Evolutionary conservation across 1,140 invertebrate genomes (phyloP).

Genomic region (Centruroides vittatus): DNA sequence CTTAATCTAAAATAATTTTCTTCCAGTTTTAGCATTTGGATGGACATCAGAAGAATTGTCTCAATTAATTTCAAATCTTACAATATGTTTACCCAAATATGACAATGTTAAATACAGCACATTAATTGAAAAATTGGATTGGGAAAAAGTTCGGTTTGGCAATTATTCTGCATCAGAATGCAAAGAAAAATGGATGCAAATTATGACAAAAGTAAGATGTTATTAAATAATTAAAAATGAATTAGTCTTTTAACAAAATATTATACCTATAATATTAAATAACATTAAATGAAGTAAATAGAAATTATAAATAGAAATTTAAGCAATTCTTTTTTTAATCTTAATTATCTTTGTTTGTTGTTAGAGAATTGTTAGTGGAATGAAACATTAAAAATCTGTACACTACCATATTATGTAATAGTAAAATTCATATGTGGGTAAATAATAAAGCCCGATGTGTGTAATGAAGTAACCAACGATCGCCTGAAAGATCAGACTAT

Average conservation of each 20-base stretch:
- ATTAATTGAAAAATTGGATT: conserved; percentile 20
- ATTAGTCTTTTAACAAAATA: background rate
- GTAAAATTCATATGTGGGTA: too few relatives aligned
- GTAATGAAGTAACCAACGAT: too few relatives aligned
- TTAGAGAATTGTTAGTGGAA: too few relatives aligned
- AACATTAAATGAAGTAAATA: too few relatives aligned
- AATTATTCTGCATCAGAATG: conserved; percentile 27
- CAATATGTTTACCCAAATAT: conserved; percentile 17
- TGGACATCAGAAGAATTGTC: conserved; percentile 19
- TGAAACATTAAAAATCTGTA: too few relatives aligned
- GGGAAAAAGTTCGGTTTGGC: conserved; percentile 21
- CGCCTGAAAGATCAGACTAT: too few relatives aligned
- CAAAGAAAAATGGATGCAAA: conserved; percentile 29
- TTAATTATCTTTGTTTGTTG: too few relatives aligned
- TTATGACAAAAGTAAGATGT: conserved; percentile 20
- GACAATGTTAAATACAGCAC: conserved; percentile 21
- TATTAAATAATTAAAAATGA: background rate
- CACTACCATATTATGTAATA: too few relatives aligned
- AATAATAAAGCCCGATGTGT: too few relatives aligned
- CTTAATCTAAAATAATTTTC: background rate
- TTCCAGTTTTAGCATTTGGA: conserved; percentile 10
- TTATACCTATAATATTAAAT: too few relatives aligned
- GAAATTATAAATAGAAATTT: too few relatives aligned
- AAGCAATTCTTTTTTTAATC: background rate
- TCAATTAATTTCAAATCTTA: conserved; percentile 16